Base-by-base conservation (phyloP, 2,888 invertebrate genomes). In the Pediacus dermestoides region DNA sequence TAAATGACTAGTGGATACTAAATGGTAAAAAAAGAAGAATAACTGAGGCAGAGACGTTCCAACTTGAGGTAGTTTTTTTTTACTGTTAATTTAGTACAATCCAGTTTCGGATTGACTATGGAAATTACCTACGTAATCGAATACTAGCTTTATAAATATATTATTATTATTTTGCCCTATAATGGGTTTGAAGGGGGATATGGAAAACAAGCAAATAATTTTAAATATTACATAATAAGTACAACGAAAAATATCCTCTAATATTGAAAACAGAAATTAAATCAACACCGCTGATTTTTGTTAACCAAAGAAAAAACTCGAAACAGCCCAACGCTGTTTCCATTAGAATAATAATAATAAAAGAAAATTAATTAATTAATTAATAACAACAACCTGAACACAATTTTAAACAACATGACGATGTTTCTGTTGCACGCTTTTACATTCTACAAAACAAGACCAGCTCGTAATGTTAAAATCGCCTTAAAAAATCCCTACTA, bases 1-100 rank as follows among this genome's bases (percentile, higher is more conserved):
- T 60, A 60, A 52, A 58, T 62, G 62, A 62, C 62, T 62, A 62
- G 62, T 43, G 54, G 54, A 57, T 50, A 53, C 48, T 53, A 49
- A 46, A 52, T 51, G 45, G 50, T 53, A 53, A 45, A 50, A 48
- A 46, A 58, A 53, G 50, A 28, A 28, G 14, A 9, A 28, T 9
- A 28, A 28, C 48, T 59, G 58, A 59, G 59, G 59, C 54, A 58
- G 57, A 58, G 48, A 47, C 48, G 49, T 57, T 56, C 46, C 50
- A 37, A 37, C n/a, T 39, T 55, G 55, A 55, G 55, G 55, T 52
- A 55, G 55, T 48, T 50, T n/a, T n/a, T n/a, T n/a, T n/a, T n/a
- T n/a, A n/a, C n/a, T n/a, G n/a, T n/a, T n/a, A n/a, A n/a, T n/a
- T n/a, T n/a, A n/a, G n/a, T n/a, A n/a, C n/a, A n/a, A n/a, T n/a